Evolutionary conservation across 2,113 vertebrate genomes (phyloP).

Genomic region (human (Homo sapiens)): GRCh38 chr13:103613501-103614000

Average conservation of each 20-base stretch:
- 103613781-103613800: neutral
- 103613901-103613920: neutral
- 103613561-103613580: constrained; percentile 49
- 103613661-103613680: constrained; percentile 61
- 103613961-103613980: neutral
- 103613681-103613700: neutral
- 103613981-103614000: neutral
- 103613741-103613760: neutral
- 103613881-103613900: neutral
- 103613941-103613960: neutral
- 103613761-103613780: constrained; percentile 27
- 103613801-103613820: neutral
- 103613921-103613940: neutral
- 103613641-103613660: constrained; percentile 28
- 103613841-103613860: neutral
- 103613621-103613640: neutral
- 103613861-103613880: neutral
- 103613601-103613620: neutral
- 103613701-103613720: constrained; percentile 23
- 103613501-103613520: constrained; percentile 59
- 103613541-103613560: constrained; percentile 43
- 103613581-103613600: neutral
- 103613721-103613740: constrained; percentile 2
- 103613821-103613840: neutral
- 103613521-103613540: neutral